These are phyloP conservation scores for Drosophila peninsularis DNA, from an alignment of 2,888 invertebrate species.

Conservation along the genomic window DNA sequence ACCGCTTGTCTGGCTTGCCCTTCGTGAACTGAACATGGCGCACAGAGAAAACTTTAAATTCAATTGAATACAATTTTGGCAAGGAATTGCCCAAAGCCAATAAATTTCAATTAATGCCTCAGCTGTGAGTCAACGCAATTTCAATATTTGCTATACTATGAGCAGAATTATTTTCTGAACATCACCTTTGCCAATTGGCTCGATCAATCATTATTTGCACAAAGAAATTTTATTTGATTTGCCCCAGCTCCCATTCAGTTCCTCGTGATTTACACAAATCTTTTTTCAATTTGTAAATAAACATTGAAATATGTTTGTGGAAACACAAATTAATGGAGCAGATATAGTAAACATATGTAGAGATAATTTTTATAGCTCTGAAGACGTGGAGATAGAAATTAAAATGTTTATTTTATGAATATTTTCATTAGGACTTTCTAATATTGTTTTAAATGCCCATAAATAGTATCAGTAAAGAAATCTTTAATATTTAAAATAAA, in stretches of 20 bases:
- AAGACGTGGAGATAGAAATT: not conserved
- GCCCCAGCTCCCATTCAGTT: slow-evolving; percentile 7
- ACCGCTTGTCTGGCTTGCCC: slow-evolving; percentile 14
- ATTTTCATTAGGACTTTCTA: not conserved
- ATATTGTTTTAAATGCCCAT: not conserved
- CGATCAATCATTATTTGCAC: slow-evolving; percentile 30
- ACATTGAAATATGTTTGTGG: not conserved
- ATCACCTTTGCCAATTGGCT: slow-evolving; percentile 33
- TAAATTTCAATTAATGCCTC: slow-evolving; percentile 50
- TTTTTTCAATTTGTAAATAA: slow-evolving; percentile 20
- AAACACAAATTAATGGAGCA: not conserved
- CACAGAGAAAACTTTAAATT: slow-evolving; percentile 16
- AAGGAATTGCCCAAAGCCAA: slow-evolving; percentile 34
- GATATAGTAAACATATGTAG: not conserved
- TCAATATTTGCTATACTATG: slow-evolving; percentile 8
- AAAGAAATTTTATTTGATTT: slow-evolving; percentile 29
- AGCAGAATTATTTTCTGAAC: slow-evolving; percentile 15
- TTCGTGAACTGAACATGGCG: slow-evolving; percentile 18
- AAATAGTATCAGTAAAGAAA: not conserved
- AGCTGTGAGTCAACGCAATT: slow-evolving; percentile 23
- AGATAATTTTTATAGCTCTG: too few relatives aligned
- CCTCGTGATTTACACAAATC: slow-evolving; percentile 8
- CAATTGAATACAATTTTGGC: slow-evolving; percentile 51
- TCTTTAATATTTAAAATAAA: not conserved
- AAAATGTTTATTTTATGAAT: not conserved